Evolutionary conservation across 2,888 invertebrate genomes (phyloP), one percentile per base, ranked within the genome.

Genomic region (Eremobia ochroleuca): DNA sequence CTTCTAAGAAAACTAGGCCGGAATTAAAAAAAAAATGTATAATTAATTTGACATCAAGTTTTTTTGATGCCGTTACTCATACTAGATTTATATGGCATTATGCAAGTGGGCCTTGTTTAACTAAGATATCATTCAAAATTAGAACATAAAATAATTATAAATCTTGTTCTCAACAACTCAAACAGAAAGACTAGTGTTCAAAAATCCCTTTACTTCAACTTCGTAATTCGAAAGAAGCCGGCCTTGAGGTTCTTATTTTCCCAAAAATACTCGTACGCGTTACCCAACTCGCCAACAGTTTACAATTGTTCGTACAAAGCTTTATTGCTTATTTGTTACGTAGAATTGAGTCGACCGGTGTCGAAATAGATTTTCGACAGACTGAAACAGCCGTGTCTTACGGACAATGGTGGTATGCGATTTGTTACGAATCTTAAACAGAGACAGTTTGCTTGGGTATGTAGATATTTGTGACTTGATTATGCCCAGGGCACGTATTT

Each of bases 291-390:
- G 34, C 64, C 75, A 75, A 64, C 64, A 73, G 71, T 85, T 84
- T 74, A 79, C 66, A 72, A 81, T 85, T 65, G 74, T 78, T 69
- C 69, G 70, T 79, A 78, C 70, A 75, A 76, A 76, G 70, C 81
- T 81, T 83, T 77, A 81, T 76, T 81, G 77, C 81, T 66, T 73
- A 76, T 79, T 77, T 64, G 82, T 82, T 80, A 83, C 79, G 83
- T 80, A 62, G 67, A 77, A 77, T 77, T 52, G 58, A 71, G 77
- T 68, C 71, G 68, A 61, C 52, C 70, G 28, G 79, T 87, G 80
- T 76, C 79, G 87, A 85, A 87, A 88, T 71, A 73, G 40, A 77
- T 87, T 88, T 83, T 87, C 87, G 79, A 85, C 85, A 83, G 83
- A 76, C 76, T 73, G 40, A 71, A 80, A 70, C 68, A 69, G 76